Conservation (phyloP, 1,140 invertebrate genomes). For the Zaprionus kolodkinae region DNA sequence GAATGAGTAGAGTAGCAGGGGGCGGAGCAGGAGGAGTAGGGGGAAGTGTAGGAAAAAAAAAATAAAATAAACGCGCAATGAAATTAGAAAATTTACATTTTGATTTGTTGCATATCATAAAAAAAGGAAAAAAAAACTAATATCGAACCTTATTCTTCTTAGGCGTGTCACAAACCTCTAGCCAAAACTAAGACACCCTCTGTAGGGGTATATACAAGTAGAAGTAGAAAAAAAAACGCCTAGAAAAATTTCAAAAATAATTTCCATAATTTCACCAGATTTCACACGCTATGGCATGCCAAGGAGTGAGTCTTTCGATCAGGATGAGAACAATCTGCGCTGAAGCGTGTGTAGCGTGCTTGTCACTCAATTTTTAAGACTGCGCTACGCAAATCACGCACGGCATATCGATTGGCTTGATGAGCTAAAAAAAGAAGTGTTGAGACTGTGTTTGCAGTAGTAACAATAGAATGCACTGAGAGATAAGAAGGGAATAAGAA, state of each 20-base stretch:
- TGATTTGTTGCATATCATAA: slow-evolving; percentile 3
- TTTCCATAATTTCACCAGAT: slow-evolving; percentile 31
- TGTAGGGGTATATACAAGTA: too few species aligned
- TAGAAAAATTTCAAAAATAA: slow-evolving; percentile 3
- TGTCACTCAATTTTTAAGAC: slow-evolving; percentile 17
- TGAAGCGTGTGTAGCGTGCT: slow-evolving; percentile 21
- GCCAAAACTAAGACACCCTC: too few species aligned
- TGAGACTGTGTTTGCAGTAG: not conserved
- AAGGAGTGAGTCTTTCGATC: not conserved
- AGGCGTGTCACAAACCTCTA: too few species aligned
- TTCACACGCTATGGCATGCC: slow-evolving; percentile 35
- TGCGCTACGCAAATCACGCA: not conserved
- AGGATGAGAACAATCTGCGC: slow-evolving; percentile 11
- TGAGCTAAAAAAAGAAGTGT: too few species aligned
- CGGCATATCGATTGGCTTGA: not conserved
- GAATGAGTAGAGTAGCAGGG: not conserved
- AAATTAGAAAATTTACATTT: slow-evolving; percentile 36
- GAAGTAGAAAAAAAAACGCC: not conserved
- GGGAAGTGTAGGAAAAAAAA: not conserved
- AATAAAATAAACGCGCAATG: slow-evolving; percentile 6
- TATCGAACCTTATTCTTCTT: too few species aligned
- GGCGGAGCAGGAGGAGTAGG: not conserved
- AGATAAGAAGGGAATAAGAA: not conserved
- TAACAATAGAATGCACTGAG: not conserved
- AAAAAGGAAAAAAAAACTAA: too few species aligned